Percentiles rank a stretch among this genome's conserved stretches.
Conservation (phyloP, 2,797 vertebrate genomes). For the Xenopus petersii region DNA sequence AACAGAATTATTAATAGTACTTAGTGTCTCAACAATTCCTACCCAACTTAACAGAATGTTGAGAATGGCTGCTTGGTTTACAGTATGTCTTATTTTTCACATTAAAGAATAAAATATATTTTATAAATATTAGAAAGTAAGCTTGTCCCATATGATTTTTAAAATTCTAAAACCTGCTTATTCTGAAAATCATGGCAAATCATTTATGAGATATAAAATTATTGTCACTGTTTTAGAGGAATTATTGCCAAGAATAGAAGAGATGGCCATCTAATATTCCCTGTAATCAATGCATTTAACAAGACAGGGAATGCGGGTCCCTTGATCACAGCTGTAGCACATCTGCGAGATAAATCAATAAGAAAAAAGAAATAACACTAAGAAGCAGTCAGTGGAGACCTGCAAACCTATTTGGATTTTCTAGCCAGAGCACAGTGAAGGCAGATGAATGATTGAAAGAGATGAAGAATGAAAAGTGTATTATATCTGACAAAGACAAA, state of each 20-base stretch:
- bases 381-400: constrained; percentile 37
- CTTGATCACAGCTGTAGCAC: constrained; percentile 34
- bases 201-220: constrained; percentile 33
- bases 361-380: constrained; percentile 44
- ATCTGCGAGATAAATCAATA: constrained; percentile 46
- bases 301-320: constrained; percentile 39
- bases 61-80: too few species aligned
- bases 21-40: too few species aligned
- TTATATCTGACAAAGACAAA: constrained; percentile 20
- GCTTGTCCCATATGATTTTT: constrained; percentile 8
- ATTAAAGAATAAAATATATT: too few species aligned
- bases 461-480: constrained; percentile 17
- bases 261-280: constrained; percentile 43
- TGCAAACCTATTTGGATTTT: constrained; percentile 40
- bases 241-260: constrained; percentile 37
- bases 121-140: too few species aligned
- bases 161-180: constrained; percentile 12
- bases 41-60: too few species aligned
- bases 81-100: too few species aligned
- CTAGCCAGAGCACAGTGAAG: constrained; percentile 36
- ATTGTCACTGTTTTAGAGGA: constrained; percentile 37
- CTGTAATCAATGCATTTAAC: constrained; percentile 42
- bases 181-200: constrained; percentile 23
- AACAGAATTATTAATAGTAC: too few species aligned
- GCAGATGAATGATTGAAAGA: constrained; percentile 37